Base-by-base conservation (phyloP, 2,797 vertebrate species). In the Brachyrhaphis roseni region DNA sequence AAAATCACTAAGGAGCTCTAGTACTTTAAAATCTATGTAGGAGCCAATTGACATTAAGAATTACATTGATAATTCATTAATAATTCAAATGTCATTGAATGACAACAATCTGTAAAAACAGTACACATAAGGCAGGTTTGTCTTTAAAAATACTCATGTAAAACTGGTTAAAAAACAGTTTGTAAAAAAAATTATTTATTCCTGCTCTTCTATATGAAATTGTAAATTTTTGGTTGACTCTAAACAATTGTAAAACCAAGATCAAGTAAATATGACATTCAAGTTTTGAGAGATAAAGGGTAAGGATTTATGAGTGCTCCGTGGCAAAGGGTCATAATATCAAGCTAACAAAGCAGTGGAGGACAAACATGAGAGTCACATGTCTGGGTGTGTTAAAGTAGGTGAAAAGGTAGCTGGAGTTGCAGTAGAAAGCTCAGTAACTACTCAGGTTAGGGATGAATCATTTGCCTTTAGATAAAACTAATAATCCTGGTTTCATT, bases 391-490 rank as follows among this genome's bases (percentile, higher is more conserved):
- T 78, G 62, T 46, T 75, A 43, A 74, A 70, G 10, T 5, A 34
- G 62, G 72, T 82, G 75, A 68, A 46, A 75, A 75, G 26, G 28
- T 39, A 78, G 18, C 49, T 23, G 46, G 70, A 46, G 71, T 41
- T 70, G 16, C 11, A 49, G 57, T 36, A 70, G 36, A 43, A 34
- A 46, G 41, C 31, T 74, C 18, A 39, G 16, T 1, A 7, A 53
- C 55, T 72, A 55, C 45, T 41, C 0, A 0, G 2, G 2, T 74
- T 23, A n/a, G 4, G 26, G 34, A 13, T 36, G 20, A 5, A 5
- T 26, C 20, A 70, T 68, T 39, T n/a, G 23, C 1, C 64, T 68
- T 68, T 26, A 70, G 20, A 41, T 68, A 68, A 41, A 68, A 68
- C 23, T 5, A 68, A 70, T 43, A 70, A 70, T 68, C 36, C 23